Evolutionary conservation across 1,140 invertebrate genomes (phyloP).

Genomic region (Drosophila murphyi): DNA sequence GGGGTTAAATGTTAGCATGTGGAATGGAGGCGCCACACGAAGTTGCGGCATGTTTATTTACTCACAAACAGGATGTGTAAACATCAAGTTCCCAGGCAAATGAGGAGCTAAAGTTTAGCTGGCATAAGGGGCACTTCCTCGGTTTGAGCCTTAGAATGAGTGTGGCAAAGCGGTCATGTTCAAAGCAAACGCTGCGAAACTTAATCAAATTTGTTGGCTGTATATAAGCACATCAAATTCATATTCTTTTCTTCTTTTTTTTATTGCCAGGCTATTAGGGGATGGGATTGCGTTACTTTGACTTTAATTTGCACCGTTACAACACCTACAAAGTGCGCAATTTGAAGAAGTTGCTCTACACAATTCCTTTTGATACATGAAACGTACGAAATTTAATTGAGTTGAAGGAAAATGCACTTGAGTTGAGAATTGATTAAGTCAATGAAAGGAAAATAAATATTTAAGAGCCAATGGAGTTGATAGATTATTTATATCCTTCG

Average conservation of each 20-base stretch:
- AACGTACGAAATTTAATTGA: background rate
- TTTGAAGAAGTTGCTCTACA: background rate
- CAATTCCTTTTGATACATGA: background rate
- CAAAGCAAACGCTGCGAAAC: conserved; percentile 13
- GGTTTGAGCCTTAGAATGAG: background rate
- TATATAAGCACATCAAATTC: conserved; percentile 26
- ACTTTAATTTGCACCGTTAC: conserved; percentile 16
- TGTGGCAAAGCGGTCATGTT: background rate
- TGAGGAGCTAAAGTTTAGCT: conserved; percentile 10
- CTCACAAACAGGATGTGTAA: conserved; percentile 36
- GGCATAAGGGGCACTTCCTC: background rate
- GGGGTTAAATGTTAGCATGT: conserved; percentile 38
- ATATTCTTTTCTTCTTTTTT: conserved; percentile 1
- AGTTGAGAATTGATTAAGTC: too few species aligned
- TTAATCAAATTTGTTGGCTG: conserved; percentile 31
- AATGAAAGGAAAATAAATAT: background rate
- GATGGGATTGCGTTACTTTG: background rate
- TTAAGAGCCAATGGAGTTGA: background rate
- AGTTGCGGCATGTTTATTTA: conserved; percentile 37
- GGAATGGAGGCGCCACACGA: conserved; percentile 7
- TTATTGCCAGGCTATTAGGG: background rate
- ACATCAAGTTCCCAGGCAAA: conserved; percentile 15
- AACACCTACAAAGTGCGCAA: background rate
- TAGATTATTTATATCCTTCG: background rate
- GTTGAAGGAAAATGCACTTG: background rate